phyloP scores from a whole-genome alignment of 2,888 invertebrate genomes.

The Spatulosminthurus flaviceps region DNA sequence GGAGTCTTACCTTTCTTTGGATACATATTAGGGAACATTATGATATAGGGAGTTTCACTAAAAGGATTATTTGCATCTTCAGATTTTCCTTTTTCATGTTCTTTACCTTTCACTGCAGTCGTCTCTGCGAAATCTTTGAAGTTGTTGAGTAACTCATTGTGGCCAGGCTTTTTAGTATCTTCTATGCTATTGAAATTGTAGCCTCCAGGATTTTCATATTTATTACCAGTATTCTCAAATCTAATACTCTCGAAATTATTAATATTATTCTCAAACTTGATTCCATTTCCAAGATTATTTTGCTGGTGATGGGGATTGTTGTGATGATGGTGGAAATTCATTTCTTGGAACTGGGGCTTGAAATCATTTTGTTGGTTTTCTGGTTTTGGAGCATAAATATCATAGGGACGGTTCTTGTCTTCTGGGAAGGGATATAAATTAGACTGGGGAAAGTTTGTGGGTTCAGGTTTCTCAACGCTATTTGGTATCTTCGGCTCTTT shows the following conservation, averaged over 20 bases:
- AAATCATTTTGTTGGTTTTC: neutral
- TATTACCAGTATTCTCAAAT: too few relatives aligned
- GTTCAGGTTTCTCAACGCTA: too few relatives aligned
- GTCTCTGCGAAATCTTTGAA: constrained; percentile 5
- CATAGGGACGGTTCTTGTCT: constrained; percentile 7
- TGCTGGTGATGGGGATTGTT: too few relatives aligned
- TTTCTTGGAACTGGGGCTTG: neutral
- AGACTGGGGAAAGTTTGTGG: too few relatives aligned
- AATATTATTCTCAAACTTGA: too few relatives aligned
- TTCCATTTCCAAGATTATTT: too few relatives aligned
- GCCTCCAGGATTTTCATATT: neutral
- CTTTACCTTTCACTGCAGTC: constrained; percentile 5
- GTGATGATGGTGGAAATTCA: too few relatives aligned
- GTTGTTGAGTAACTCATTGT: neutral
- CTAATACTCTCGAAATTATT: too few relatives aligned
- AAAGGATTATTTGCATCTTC: constrained; percentile 43
- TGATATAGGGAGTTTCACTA: constrained; percentile 63
- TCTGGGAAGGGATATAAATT: neutral
- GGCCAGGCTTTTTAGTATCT: neutral
- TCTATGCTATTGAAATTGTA: neutral
- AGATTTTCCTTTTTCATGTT: neutral
- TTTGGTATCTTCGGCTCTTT: too few relatives aligned
- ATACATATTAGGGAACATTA: constrained; percentile 62
- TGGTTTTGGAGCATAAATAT: neutral
- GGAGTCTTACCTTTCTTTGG: constrained; percentile 44